Evolutionary conservation across 2,113 vertebrate genomes (phyloP).

Genomic region (Agapornis roseicollis): DNA sequence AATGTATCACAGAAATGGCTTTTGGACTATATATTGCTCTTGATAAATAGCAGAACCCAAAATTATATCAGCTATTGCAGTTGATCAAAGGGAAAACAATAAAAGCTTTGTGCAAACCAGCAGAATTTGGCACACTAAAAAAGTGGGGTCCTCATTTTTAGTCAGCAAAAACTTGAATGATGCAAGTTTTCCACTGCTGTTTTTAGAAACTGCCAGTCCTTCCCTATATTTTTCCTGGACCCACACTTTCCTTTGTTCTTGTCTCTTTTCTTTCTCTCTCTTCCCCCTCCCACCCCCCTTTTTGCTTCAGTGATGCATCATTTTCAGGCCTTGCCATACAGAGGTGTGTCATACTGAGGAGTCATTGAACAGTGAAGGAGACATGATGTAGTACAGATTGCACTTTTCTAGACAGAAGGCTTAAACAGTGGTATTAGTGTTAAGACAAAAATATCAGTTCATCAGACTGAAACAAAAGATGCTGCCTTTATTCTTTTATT

Average conservation of each 20-base stretch:
- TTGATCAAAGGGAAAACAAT: not conserved
- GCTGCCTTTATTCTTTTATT: not conserved
- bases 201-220: not conserved
- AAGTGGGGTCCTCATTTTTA: not conserved
- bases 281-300: fast-evolving
- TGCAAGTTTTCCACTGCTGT: not conserved
- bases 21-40: conserved; percentile 12
- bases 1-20: conserved; percentile 44
- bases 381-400: not conserved
- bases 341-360: not conserved
- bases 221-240: not conserved
- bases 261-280: not conserved
- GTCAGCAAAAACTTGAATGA: not conserved
- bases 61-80: conserved; percentile 1
- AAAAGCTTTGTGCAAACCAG: not conserved
- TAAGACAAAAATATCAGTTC: not conserved
- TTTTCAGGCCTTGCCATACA: not conserved
- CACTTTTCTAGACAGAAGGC: not conserved
- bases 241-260: not conserved
- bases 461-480: not conserved
- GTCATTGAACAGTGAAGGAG: not conserved
- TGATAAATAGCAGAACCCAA: conserved; percentile 37
- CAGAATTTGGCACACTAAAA: not conserved
- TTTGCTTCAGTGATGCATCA: not conserved
- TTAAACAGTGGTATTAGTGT: not conserved